phyloP scores from a whole-genome alignment of 2,888 invertebrate genomes.

The Panopea generosa region DNA sequence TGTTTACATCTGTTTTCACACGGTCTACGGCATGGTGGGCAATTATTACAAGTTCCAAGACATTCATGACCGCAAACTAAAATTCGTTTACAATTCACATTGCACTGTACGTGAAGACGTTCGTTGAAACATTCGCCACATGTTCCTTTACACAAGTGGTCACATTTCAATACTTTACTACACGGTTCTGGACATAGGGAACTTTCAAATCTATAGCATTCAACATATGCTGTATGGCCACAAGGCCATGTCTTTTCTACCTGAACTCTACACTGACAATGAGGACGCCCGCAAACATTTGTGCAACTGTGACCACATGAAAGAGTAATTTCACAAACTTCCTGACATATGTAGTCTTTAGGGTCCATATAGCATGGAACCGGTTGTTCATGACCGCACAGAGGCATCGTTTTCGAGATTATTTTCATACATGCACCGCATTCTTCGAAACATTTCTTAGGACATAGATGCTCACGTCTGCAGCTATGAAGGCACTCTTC shows the following conservation, averaged over 20 bases:
- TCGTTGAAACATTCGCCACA: conserved; percentile 88
- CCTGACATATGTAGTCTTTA: conserved; percentile 64
- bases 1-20: conserved; percentile 84
- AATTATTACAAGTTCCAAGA: conserved; percentile 76
- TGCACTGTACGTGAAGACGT: conserved; percentile 88
- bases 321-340: conserved; percentile 10
- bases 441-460: conserved; percentile 86
- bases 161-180: conserved; percentile 66
- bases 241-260: conserved; percentile 63
- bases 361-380: conserved; percentile 70
- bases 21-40: conserved; percentile 80
- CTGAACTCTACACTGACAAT: conserved; percentile 19
- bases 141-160: conserved; percentile 79
- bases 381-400: conserved; percentile 75
- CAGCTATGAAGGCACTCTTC: conserved; percentile 69
- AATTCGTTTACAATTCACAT: conserved; percentile 87
- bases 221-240: conserved; percentile 53
- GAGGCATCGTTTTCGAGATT: conserved; percentile 58
- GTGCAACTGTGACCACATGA: conserved; percentile 65
- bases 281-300: conserved; percentile 56
- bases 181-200: conserved; percentile 57
- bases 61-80: conserved; percentile 86
- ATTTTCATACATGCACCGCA: conserved; percentile 44
- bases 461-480: conserved; percentile 64
- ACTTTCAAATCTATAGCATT: conserved; percentile 44